phyloP scores from a whole-genome alignment of 2,888 invertebrate species.

The Tetheella fluctuosa region DNA sequence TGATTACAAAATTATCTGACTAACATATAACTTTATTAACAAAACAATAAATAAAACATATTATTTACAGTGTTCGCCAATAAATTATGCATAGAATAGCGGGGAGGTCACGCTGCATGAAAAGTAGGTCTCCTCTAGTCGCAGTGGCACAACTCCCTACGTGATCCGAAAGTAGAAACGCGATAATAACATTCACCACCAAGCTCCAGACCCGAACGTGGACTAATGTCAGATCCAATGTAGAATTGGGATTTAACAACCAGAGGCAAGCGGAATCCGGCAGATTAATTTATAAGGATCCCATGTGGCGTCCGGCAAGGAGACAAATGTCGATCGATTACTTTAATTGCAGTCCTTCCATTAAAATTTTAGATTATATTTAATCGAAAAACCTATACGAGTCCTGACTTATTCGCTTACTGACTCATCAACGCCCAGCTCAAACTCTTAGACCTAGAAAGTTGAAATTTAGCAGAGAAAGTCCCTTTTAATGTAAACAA shows the following conservation, averaged over 20 bases:
- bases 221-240: slow-evolving; percentile 15
- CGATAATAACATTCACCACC: slow-evolving; percentile 1
- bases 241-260: slow-evolving; percentile 20
- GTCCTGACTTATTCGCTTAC: too few species aligned
- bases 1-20: neutral
- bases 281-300: neutral
- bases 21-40: too few species aligned
- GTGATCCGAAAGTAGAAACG: neutral
- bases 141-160: neutral
- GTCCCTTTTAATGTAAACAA: too few species aligned
- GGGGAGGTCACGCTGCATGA: neutral
- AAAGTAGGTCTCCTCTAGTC: slow-evolving; percentile 2
- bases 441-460: too few species aligned
- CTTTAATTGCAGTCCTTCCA: neutral
- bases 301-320: neutral
- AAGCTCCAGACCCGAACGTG: neutral
- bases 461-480: too few species aligned
- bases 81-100: slow-evolving; percentile 1
- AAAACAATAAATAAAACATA: neutral
- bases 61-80: neutral
- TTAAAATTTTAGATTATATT: neutral
- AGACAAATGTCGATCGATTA: neutral
- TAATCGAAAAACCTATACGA: neutral
- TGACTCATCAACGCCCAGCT: too few species aligned
- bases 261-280: neutral